phyloP scores from a whole-genome alignment of 2,113 vertebrate genomes.

The Leptocoma aspasia region DNA sequence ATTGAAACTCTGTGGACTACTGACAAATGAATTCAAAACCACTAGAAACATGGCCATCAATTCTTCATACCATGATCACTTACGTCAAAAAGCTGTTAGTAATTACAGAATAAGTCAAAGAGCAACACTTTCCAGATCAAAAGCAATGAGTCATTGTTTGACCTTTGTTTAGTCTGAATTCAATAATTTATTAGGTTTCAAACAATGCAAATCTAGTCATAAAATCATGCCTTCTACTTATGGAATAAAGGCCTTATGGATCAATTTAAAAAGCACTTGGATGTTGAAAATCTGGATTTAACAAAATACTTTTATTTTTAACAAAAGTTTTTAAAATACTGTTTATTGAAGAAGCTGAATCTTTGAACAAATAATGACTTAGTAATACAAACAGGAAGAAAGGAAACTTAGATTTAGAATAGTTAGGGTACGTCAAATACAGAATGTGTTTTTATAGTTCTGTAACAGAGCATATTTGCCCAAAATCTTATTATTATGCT shows the following conservation, averaged over 20 bases:
- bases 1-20: not conserved
- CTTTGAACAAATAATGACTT: not conserved
- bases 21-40: not conserved
- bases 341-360: not conserved
- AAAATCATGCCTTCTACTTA: not conserved
- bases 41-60: not conserved
- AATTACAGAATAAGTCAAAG: constrained; percentile 22
- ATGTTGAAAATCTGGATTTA: not conserved
- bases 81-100: constrained; percentile 16
- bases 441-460: not conserved
- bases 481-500: not conserved
- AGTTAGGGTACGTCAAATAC: not conserved
- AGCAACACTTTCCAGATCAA: not conserved
- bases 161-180: constrained; percentile 17
- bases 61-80: not conserved
- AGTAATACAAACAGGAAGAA: not conserved
- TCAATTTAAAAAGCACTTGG: not conserved
- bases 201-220: not conserved
- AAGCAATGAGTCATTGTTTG: constrained; percentile 47
- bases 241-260: not conserved
- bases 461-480: not conserved
- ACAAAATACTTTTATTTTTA: not conserved
- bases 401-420: not conserved
- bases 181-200: constrained; percentile 8
- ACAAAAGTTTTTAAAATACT: not conserved